Evolutionary conservation across 30 jellyfish, hydroid and myxozoan genomes (phyloP), one percentile per base, ranked within the genome.

Genomic region (Cassiopea andromeda): DNA sequence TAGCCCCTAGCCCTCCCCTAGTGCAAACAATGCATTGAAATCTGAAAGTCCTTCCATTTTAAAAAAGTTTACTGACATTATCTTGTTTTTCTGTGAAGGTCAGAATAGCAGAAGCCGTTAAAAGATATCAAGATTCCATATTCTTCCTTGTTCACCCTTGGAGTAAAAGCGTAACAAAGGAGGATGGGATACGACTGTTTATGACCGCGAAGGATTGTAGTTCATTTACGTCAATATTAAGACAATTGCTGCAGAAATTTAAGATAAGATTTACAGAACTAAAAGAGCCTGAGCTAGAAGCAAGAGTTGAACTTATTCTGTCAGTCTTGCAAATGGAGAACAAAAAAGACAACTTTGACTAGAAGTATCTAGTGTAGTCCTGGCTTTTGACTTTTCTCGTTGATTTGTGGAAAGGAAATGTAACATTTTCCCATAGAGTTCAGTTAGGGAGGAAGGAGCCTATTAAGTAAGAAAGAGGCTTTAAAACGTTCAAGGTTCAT

Each of bases 101-200:
- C 18, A 71, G 17, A 17, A 43, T 80, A 2, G 49, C 49, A n/a
- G 75, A 85, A 7, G 58, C 93, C 5, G 78, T 85, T 17, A 13
- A 74, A 45, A 75, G 93, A 50, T 85, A 85, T 46, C 87, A 73
- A 48, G 64, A 58, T 3, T 85, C 93, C 1, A 48, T 85, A 17
- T 8, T 85, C 18, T 87, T 85, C 46, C 58, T 85, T 16, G 93
- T 85, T 46, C 80, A 85, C 44, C 93, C 93, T 44, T 85, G 93
- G 93, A 44, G 46, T 8, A 19, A 19, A 12, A 8, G 64, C 8
- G 78, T 2, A 60, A 60, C 93, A 45, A 46, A 48, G 7, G 87
- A 85, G 7, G 93, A 85, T 75, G 93, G 93, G 38, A 47, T 76
- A 7, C 78, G 93, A 9, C 93, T 85, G 1, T 71, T 66, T 1